Conservation (phyloP, 2,888 invertebrate species). For the Orthosia incerta region DNA sequence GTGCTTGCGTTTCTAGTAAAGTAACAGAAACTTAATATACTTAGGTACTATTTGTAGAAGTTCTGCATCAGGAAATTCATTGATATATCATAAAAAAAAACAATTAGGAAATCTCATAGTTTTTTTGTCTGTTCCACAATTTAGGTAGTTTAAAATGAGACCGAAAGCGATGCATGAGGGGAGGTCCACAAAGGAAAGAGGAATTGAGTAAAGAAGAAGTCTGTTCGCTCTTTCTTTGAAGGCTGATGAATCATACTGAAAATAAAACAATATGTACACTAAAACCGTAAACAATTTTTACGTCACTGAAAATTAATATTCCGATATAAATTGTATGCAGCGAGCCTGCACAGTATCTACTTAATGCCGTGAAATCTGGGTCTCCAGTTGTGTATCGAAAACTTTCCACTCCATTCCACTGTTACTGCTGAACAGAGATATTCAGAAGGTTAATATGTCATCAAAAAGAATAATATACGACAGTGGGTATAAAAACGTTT, state of each 20-base stretch:
- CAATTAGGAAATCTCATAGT: too few species aligned
- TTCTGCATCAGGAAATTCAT: too few species aligned
- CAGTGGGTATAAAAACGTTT: too few species aligned
- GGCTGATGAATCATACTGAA: neutral
- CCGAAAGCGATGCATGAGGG: too few species aligned
- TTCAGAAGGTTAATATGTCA: constrained; percentile 16
- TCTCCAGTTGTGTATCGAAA: constrained; percentile 44
- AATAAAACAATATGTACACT: neutral
- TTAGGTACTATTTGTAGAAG: too few species aligned
- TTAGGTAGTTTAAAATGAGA: too few species aligned
- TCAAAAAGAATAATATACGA: neutral
- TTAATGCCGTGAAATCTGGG: constrained; percentile 39
- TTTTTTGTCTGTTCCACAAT: too few species aligned
- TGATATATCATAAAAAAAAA: too few species aligned
- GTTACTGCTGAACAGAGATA: neutral
- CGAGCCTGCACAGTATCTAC: constrained; percentile 27
- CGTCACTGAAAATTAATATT: constrained; percentile 31
- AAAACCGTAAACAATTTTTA: constrained; percentile 2
- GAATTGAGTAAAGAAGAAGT: too few species aligned
- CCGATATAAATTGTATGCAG: constrained; percentile 39
- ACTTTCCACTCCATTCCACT: constrained; percentile 33
- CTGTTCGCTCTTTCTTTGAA: neutral
- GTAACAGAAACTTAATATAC: too few species aligned
- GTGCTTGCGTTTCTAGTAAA: too few species aligned
- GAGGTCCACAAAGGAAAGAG: too few species aligned